phyloP scores from a whole-genome alignment of 2,797 vertebrate genomes.

The Calcarius lapponicus region DNA sequence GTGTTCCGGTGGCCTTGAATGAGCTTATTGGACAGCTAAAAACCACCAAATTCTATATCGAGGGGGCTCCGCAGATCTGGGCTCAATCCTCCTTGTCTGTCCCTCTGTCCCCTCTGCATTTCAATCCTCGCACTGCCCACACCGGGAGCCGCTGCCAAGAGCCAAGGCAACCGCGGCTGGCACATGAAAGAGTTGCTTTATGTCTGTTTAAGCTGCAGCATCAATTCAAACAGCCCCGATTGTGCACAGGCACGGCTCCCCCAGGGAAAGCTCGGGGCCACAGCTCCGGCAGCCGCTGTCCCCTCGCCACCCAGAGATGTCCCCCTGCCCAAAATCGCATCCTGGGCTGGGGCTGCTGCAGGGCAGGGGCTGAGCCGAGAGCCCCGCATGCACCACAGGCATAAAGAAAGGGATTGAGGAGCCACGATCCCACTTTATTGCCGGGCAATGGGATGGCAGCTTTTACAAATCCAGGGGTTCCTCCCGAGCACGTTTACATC shows the following conservation, averaged over 20 bases:
- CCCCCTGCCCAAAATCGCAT: neutral
- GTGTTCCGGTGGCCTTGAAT: slow-evolving; percentile 57
- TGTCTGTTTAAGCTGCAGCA: slow-evolving; percentile 59
- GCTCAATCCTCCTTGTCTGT: slow-evolving; percentile 41
- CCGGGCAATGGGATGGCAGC: neutral
- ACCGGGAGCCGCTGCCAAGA: slow-evolving; percentile 66
- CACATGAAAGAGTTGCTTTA: slow-evolving; percentile 81
- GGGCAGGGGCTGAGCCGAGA: neutral
- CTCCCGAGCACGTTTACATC: neutral
- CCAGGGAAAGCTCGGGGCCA: neutral
- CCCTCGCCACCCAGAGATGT: neutral
- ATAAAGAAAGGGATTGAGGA: neutral
- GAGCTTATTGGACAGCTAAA: slow-evolving; percentile 73
- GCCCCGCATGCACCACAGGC: neutral
- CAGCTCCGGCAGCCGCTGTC: neutral
- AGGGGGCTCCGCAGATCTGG: slow-evolving; percentile 28
- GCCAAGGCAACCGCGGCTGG: slow-evolving; percentile 70
- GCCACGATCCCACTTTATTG: neutral
- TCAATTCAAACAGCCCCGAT: slow-evolving; percentile 50
- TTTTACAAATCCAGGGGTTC: neutral
- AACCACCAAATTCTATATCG: slow-evolving; percentile 34
- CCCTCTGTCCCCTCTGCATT: slow-evolving; percentile 40
- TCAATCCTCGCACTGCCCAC: slow-evolving; percentile 61
- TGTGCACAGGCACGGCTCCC: slow-evolving; percentile 24
- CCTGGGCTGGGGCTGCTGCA: neutral